Conservation (phyloP, 1,140 invertebrate genomes). For the Zaprionus taronus region DNA sequence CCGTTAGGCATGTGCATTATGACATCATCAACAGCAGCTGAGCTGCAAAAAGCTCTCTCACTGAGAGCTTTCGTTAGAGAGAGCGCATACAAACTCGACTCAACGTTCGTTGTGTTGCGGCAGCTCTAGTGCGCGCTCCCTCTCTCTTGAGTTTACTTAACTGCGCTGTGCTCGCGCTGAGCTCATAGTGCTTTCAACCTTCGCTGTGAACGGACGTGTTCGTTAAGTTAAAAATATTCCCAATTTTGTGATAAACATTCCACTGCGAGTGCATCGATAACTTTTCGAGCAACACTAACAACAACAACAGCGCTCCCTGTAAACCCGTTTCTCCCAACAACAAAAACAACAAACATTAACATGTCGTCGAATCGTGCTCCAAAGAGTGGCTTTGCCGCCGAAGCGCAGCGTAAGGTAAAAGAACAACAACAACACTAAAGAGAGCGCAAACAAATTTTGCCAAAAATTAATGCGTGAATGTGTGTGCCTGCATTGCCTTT, state of each 20-base stretch:
- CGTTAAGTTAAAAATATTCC: slow-evolving; percentile 29
- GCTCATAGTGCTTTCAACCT: slow-evolving; percentile 56
- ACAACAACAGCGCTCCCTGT: slow-evolving; percentile 58
- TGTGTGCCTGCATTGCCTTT: slow-evolving; percentile 67
- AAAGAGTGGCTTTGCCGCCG: slow-evolving; percentile 97
- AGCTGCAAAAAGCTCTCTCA: slow-evolving; percentile 5
- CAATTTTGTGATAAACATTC: slow-evolving; percentile 60
- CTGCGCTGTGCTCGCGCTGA: background rate
- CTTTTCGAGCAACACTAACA: slow-evolving; percentile 35
- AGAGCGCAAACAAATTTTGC: slow-evolving; percentile 69
- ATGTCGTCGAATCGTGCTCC: slow-evolving; percentile 95
- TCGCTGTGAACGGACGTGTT: slow-evolving; percentile 59
- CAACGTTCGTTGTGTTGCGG: background rate
- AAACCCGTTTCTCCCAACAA: slow-evolving; percentile 73
- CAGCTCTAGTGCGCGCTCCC: slow-evolving; percentile 11
- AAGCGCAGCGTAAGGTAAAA: slow-evolving; percentile 95
- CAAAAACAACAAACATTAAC: slow-evolving; percentile 55
- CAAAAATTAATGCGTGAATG: slow-evolving; percentile 46
- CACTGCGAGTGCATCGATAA: slow-evolving; percentile 55
- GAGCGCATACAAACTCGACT: slow-evolving; percentile 11
- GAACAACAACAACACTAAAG: slow-evolving; percentile 85
- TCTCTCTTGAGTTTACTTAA: slow-evolving; percentile 49
- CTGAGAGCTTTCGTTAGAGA: slow-evolving; percentile 15
- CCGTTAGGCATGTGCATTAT: slow-evolving; percentile 48
- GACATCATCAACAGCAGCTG: slow-evolving; percentile 49